Conservation (phyloP, 2,888 invertebrate genomes). For the Lycaena phlaeas region DNA sequence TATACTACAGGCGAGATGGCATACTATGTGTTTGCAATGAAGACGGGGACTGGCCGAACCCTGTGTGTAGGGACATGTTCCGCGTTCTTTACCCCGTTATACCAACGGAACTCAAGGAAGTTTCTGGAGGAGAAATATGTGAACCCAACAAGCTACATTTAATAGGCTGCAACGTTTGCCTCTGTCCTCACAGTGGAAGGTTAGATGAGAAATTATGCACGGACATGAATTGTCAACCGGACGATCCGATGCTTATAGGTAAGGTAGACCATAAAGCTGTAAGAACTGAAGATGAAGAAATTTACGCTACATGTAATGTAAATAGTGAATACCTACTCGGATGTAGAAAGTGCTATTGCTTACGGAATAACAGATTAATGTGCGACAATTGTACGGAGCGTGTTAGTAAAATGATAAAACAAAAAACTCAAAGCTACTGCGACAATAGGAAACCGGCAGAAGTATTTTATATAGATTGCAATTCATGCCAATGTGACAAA, state of each 20-base stretch:
- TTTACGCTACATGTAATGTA: slow-evolving; percentile 47
- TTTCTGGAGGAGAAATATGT: slow-evolving; percentile 29
- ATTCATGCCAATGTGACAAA: slow-evolving; percentile 63
- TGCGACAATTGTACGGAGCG: slow-evolving; percentile 43
- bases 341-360: slow-evolving; percentile 67
- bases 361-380: slow-evolving; percentile 54
- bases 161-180: slow-evolving; percentile 48
- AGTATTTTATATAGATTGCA: slow-evolving; percentile 60
- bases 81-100: slow-evolving; percentile 40
- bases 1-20: slow-evolving; percentile 35
- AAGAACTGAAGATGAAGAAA: slow-evolving; percentile 22
- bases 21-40: slow-evolving; percentile 46
- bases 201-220: slow-evolving; percentile 40
- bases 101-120: slow-evolving; percentile 21
- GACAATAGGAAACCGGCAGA: slow-evolving; percentile 29
- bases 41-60: slow-evolving; percentile 54
- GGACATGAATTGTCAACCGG: slow-evolving; percentile 29
- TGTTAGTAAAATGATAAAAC: not conserved
- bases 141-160: slow-evolving; percentile 37
- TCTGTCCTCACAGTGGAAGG: slow-evolving; percentile 34
- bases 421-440: slow-evolving; percentile 27
- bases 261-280: slow-evolving; percentile 7
- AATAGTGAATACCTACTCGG: slow-evolving; percentile 54
- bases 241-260: slow-evolving; percentile 25
- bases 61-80: slow-evolving; percentile 48